These are phyloP conservation scores for Lophius piscatorius DNA, from an alignment of 2,113 vertebrate genomes.

Conservation along the genomic window DNA sequence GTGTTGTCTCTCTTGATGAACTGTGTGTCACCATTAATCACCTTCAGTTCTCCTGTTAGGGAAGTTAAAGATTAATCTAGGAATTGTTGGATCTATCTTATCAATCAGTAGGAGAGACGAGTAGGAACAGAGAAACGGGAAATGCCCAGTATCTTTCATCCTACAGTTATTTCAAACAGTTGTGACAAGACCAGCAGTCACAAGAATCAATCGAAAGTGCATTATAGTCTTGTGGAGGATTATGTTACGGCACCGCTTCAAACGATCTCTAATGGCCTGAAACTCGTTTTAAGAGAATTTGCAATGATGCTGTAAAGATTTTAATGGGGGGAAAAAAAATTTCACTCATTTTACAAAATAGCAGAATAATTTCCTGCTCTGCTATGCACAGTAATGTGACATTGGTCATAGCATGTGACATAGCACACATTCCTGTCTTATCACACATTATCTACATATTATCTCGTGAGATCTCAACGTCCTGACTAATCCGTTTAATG, in stretches of 20 bases:
- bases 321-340: background rate
- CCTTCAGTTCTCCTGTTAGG: background rate
- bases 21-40: background rate
- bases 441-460: too few species aligned
- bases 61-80: background rate
- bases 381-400: background rate
- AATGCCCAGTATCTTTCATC: background rate
- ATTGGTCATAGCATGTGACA: too few species aligned
- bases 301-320: background rate
- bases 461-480: too few species aligned
- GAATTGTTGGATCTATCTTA: background rate
- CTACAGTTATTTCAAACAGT: constrained; percentile 29
- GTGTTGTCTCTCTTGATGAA: background rate
- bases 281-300: background rate
- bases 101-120: background rate
- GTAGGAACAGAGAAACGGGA: background rate
- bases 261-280: background rate
- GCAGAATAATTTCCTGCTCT: background rate
- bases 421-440: background rate
- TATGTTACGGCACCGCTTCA: constrained; percentile 9
- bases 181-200: constrained; percentile 24
- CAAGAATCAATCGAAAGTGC: constrained; percentile 35
- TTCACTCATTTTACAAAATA: too few species aligned
- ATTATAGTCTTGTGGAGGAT: constrained; percentile 16
- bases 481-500: background rate